Conservation (phyloP, 1,140 invertebrate species). For the Agrilus planipennis region DNA sequence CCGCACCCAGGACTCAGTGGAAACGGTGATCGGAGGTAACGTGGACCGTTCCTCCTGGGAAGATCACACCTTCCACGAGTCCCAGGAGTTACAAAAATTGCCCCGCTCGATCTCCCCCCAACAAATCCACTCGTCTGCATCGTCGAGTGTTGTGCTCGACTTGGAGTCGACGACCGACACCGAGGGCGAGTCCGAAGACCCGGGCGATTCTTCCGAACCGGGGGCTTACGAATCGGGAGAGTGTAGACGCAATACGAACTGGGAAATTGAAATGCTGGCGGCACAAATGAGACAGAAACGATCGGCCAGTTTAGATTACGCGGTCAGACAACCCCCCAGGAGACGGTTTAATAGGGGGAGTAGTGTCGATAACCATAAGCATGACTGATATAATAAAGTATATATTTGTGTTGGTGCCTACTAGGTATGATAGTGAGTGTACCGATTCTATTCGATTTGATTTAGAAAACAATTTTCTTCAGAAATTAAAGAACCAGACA, state of each 20-base stretch:
- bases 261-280: slow-evolving; percentile 30
- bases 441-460: too few species aligned
- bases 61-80: slow-evolving; percentile 44
- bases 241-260: slow-evolving; percentile 27
- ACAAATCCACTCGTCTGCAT: slow-evolving; percentile 23
- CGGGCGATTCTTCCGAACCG: slow-evolving; percentile 14
- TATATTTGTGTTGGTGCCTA: slow-evolving; percentile 8
- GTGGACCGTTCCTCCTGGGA: slow-evolving; percentile 39
- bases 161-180: slow-evolving; percentile 39
- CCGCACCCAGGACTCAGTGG: slow-evolving; percentile 32
- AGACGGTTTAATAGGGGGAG: slow-evolving; percentile 11
- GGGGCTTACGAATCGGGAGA: slow-evolving; percentile 20
- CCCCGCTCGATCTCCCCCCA: slow-evolving; percentile 33
- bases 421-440: neutral
- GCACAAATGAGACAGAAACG: slow-evolving; percentile 27
- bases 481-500: too few species aligned
- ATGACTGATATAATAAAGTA: slow-evolving; percentile 16
- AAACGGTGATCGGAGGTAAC: slow-evolving; percentile 29
- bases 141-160: slow-evolving; percentile 35
- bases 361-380: slow-evolving; percentile 12
- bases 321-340: slow-evolving; percentile 12
- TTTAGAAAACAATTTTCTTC: too few species aligned
- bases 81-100: slow-evolving; percentile 42
- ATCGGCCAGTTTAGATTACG: slow-evolving; percentile 28
- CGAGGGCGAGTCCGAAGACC: slow-evolving; percentile 13